Conservation (phyloP, 2,797 vertebrate species). For the Hydrolagus colliei region DNA sequence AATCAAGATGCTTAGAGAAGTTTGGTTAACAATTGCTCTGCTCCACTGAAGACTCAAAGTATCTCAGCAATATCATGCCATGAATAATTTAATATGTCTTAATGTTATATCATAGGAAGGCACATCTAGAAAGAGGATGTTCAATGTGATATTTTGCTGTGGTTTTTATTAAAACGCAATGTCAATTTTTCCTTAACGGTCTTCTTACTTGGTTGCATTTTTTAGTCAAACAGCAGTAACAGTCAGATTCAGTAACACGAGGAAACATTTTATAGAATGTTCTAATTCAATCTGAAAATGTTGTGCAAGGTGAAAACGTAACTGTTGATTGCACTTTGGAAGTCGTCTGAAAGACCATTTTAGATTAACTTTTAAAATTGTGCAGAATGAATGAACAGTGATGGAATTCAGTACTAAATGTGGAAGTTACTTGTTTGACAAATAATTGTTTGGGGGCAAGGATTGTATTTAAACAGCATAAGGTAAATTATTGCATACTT, state of each 20-base stretch:
- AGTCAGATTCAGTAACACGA: not conserved
- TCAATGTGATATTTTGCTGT: not conserved
- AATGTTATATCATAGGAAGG: not conserved
- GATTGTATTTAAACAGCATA: not conserved
- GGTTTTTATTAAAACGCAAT: not conserved
- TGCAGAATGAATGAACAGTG: too few relatives aligned
- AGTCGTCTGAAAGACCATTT: too few relatives aligned
- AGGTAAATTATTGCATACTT: not conserved
- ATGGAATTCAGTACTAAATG: too few relatives aligned
- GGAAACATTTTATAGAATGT: too few relatives aligned
- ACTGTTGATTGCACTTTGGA: too few relatives aligned
- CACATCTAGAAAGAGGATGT: not conserved
- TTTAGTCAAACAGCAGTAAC: not conserved
- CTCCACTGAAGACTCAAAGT: conserved; percentile 24
- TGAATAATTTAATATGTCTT: conserved; percentile 35
- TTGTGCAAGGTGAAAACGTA: too few relatives aligned
- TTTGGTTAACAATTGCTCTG: conserved; percentile 33
- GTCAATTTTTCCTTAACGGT: not conserved
- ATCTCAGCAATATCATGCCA: conserved; percentile 22
- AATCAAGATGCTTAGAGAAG: conserved; percentile 20
- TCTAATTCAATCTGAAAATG: too few relatives aligned
- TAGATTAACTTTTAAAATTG: too few relatives aligned
- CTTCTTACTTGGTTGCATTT: not conserved
- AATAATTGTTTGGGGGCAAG: not conserved
- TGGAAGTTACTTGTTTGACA: not conserved